Evolutionary conservation across 2,888 invertebrate genomes (phyloP).

Genomic region (Stenodema calcarata): DNA sequence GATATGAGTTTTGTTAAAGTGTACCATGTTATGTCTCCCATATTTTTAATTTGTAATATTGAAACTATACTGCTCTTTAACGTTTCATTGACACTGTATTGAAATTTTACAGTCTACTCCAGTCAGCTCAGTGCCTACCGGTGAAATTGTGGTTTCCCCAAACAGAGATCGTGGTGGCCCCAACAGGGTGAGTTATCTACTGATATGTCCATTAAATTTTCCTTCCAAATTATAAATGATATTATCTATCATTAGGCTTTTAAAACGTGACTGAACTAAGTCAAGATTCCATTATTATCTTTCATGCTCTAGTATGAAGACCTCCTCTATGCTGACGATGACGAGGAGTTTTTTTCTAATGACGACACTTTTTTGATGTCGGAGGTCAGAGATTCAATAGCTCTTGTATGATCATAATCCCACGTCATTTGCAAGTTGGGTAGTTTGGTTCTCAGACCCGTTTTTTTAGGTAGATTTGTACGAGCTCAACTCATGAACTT

Average conservation of each 20-base stretch:
- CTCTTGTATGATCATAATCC: background rate
- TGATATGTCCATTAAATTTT: background rate
- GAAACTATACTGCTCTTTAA: background rate
- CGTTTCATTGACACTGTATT: background rate
- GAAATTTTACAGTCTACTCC: slow-evolving; percentile 80
- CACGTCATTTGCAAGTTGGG: background rate
- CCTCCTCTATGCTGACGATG: slow-evolving; percentile 36
- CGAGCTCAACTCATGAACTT: background rate
- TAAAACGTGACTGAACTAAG: background rate
- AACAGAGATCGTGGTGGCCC: slow-evolving; percentile 84
- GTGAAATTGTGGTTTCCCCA: slow-evolving; percentile 88
- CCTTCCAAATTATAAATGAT: background rate
- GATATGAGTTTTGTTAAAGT: background rate
- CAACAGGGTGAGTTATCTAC: slow-evolving; percentile 72
- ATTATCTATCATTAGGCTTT: background rate
- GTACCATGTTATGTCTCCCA: background rate
- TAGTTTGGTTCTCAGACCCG: background rate
- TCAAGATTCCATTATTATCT: slow-evolving; percentile 4
- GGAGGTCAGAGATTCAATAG: slow-evolving; percentile 32
- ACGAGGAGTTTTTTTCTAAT: slow-evolving; percentile 39
- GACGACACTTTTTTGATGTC: slow-evolving; percentile 42
- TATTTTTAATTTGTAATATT: background rate
- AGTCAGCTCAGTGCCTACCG: slow-evolving; percentile 89
- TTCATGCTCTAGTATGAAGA: slow-evolving; percentile 41
- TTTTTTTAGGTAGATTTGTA: background rate